Evolutionary conservation across 1,140 invertebrate species (phyloP).

Genomic region (Octopus sinensis): DNA sequence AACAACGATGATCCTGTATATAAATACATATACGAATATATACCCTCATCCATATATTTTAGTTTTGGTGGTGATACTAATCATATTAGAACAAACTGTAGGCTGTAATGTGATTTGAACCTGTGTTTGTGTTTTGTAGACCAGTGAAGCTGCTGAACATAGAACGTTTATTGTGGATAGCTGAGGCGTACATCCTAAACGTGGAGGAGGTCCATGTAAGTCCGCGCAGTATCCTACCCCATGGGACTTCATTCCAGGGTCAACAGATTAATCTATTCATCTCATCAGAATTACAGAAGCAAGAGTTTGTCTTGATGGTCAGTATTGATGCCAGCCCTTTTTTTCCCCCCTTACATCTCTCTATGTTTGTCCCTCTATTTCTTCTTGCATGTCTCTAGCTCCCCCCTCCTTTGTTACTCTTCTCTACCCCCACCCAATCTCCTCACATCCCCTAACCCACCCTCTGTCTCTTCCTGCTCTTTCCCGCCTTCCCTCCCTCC

Average conservation of each 20-base stretch:
- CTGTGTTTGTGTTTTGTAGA: slow-evolving; percentile 32
- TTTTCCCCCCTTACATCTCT: background rate
- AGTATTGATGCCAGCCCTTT: slow-evolving; percentile 20
- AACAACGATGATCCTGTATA: too few relatives aligned
- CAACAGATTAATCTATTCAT: slow-evolving; percentile 57
- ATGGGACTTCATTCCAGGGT: slow-evolving; percentile 61
- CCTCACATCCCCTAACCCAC: background rate
- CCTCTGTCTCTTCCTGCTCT: background rate
- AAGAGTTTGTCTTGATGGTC: slow-evolving; percentile 55
- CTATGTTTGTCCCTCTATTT: too few relatives aligned
- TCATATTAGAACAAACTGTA: background rate
- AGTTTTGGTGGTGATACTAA: too few relatives aligned
- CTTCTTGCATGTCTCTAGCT: too few relatives aligned
- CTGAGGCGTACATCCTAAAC: slow-evolving; percentile 59
- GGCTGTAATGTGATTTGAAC: background rate
- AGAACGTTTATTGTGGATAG: slow-evolving; percentile 59
- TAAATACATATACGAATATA: too few relatives aligned
- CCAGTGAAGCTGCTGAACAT: slow-evolving; percentile 57
- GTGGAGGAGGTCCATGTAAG: slow-evolving; percentile 59
- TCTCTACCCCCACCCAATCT: too few relatives aligned
- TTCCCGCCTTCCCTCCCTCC: too few relatives aligned
- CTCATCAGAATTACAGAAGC: slow-evolving; percentile 56
- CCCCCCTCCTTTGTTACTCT: too few relatives aligned
- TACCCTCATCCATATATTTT: too few relatives aligned
- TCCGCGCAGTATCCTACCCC: slow-evolving; percentile 59